These are phyloP conservation scores for Eurypyga helias DNA, from an alignment of 2,113 vertebrate species.

Conservation along the genomic window DNA sequence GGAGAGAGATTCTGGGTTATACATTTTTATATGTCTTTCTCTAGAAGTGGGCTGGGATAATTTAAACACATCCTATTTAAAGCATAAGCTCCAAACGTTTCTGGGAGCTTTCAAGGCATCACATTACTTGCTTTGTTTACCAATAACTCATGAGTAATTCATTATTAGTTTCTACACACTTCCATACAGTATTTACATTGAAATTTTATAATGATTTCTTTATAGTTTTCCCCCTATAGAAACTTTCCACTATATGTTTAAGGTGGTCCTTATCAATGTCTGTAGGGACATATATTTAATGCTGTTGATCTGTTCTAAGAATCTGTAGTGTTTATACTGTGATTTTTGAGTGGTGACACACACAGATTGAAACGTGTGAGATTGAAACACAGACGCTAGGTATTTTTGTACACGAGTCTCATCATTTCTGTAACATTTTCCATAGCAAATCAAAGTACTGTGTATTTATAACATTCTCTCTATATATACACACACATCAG, in stretches of 20 bases:
- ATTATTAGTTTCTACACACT: not conserved
- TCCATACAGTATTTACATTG: not conserved
- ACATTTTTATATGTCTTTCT: conserved; percentile 3
- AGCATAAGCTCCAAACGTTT: not conserved
- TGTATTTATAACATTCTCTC: conserved; percentile 34
- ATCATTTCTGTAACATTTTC: conserved; percentile 22
- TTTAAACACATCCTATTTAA: conserved; percentile 11
- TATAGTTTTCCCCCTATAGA: not conserved
- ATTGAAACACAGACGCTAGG: not conserved
- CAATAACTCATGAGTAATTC: not conserved
- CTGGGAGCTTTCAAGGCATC: conserved; percentile 16
- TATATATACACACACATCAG: not conserved
- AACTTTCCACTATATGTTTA: not conserved
- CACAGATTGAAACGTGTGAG: not conserved
- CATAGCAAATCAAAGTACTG: conserved; percentile 4
- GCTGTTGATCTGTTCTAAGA: not conserved
- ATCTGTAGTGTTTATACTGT: not conserved
- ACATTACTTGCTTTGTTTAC: conserved; percentile 44
- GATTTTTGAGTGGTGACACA: conserved; percentile 1
- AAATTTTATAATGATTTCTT: not conserved
- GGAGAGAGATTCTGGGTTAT: conserved; percentile 42
- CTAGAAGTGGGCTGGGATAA: not conserved
- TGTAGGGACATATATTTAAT: not conserved
- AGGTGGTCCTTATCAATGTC: not conserved
- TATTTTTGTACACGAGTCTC: conserved; percentile 2